phyloP scores from a whole-genome alignment of 2,888 invertebrate genomes.

The Bombyx huttoni region DNA sequence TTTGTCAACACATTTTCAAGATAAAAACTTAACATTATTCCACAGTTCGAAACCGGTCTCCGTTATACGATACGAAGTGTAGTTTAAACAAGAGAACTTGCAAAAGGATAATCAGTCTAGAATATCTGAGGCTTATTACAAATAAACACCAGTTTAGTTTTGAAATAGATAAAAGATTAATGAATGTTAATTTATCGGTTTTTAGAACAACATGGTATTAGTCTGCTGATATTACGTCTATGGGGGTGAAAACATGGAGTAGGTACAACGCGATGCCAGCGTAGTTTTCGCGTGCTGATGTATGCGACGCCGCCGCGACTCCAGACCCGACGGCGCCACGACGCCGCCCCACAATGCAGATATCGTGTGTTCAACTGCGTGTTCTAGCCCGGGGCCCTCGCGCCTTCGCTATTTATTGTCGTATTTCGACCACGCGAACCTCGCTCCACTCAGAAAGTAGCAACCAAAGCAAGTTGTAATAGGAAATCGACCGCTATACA shows the following conservation, averaged over 20 bases:
- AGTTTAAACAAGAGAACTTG: no score
- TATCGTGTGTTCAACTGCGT: slow-evolving; percentile 52
- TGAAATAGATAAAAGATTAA: no score
- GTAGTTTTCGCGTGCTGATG: slow-evolving; percentile 55
- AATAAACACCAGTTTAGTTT: no score
- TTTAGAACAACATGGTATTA: no score
- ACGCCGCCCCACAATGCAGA: slow-evolving; percentile 63
- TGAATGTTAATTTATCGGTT: no score
- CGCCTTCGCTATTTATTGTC: slow-evolving; percentile 30
- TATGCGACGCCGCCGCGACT: slow-evolving; percentile 66
- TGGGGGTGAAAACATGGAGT: slow-evolving; percentile 1
- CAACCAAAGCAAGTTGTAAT: slow-evolving; percentile 5
- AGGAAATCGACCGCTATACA: slow-evolving; percentile 17
- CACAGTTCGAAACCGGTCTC: no score
- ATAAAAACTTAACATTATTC: no score
- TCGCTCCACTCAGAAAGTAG: not conserved
- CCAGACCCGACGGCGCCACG: slow-evolving; percentile 66
- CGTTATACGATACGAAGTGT: no score
- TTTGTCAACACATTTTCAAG: no score
- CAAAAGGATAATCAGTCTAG: no score
- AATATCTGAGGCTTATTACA: no score
- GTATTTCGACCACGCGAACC: slow-evolving; percentile 34
- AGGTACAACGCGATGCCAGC: slow-evolving; percentile 18
- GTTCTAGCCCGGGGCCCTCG: slow-evolving; percentile 27
- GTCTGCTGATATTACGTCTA: not conserved